A percentile compares a stretch with the other conserved stretches of the same genome.
phyloP scores from a whole-genome alignment of 2,797 vertebrate genomes.

The Gymnoscopelus braueri region DNA sequence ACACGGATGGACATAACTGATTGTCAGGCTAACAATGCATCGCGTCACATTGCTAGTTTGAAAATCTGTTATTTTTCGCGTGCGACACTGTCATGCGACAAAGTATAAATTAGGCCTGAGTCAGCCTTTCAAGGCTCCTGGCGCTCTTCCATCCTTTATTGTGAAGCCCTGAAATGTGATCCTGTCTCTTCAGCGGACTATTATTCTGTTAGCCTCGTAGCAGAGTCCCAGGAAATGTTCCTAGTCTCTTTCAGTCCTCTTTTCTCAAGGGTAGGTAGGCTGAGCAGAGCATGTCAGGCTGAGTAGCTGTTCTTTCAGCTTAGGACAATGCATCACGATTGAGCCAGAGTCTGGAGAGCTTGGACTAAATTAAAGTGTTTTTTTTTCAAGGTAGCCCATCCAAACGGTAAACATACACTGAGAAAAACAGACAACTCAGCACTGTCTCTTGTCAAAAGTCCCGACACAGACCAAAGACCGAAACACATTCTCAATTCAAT shows the following conservation, averaged over 20 bases:
- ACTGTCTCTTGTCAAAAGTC: conserved; percentile 3
- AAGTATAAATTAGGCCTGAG: conserved; percentile 8
- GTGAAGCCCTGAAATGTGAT: conserved; percentile 62
- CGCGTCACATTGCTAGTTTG: no score
- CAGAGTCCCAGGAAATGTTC: conserved; percentile 51
- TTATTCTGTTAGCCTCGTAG: conserved; percentile 40
- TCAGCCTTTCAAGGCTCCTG: conserved; percentile 50
- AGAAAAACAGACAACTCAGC: background rate
- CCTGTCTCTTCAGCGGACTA: conserved; percentile 38
- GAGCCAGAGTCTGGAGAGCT: conserved; percentile 26
- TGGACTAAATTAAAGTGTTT: conserved; percentile 5
- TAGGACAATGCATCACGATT: conserved; percentile 46
- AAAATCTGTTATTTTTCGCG: no score
- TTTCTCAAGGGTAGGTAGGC: conserved; percentile 42
- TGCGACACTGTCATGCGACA: no score
- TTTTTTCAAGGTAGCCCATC: conserved; percentile 14
- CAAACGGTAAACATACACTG: background rate
- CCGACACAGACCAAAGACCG: no score
- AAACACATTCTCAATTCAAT: no score
- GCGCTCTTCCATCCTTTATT: conserved; percentile 43
- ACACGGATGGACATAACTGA: background rate
- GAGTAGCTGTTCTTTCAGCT: conserved; percentile 43
- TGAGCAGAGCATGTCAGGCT: conserved; percentile 21
- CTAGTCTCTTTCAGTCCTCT: conserved; percentile 13
- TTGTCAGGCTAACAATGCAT: no score